Evolutionary conservation across 2,113 vertebrate genomes (phyloP).

Genomic region (Lophura nycthemera): DNA sequence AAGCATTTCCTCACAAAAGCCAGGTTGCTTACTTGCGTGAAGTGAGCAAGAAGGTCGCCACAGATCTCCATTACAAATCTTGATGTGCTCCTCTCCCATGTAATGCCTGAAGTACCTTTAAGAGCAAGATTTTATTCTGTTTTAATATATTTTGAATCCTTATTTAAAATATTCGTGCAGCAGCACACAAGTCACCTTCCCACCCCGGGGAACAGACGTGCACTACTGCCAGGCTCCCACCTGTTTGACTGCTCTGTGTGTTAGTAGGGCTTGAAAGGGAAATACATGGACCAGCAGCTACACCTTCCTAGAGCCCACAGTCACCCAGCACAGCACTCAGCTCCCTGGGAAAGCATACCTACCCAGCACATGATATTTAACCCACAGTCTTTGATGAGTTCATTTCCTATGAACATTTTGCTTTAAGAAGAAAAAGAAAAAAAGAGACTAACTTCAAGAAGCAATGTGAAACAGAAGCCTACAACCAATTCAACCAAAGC

Average conservation of each 20-base stretch:
- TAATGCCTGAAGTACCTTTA: not conserved
- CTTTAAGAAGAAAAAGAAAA: not conserved
- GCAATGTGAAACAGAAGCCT: not conserved
- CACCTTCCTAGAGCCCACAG: not conserved
- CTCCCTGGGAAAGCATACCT: not conserved
- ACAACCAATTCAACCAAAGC: not conserved
- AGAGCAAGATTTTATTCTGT: not conserved
- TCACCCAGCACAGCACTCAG: not conserved
- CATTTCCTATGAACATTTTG: not conserved
- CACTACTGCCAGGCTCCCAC: not conserved
- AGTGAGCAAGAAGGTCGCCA: not conserved
- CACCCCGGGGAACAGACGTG: not conserved
- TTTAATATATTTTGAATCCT: not conserved
- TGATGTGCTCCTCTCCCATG: not conserved
- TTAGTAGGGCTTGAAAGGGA: not conserved
- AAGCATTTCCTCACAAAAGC: not conserved
- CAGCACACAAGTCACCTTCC: not conserved
- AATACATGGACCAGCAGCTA: not conserved
- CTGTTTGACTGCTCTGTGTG: accelerated
- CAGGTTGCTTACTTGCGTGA: not conserved
- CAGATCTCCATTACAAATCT: not conserved
- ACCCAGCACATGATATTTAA: not conserved
- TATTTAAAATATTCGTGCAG: not conserved
- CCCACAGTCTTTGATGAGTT: not conserved
- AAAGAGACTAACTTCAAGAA: not conserved